Percentiles rank a stretch among this genome's conserved stretches.
These are phyloP conservation scores for Tragulus kanchil DNA, from an alignment of 2,113 vertebrate genomes.

Conservation along the genomic window DNA sequence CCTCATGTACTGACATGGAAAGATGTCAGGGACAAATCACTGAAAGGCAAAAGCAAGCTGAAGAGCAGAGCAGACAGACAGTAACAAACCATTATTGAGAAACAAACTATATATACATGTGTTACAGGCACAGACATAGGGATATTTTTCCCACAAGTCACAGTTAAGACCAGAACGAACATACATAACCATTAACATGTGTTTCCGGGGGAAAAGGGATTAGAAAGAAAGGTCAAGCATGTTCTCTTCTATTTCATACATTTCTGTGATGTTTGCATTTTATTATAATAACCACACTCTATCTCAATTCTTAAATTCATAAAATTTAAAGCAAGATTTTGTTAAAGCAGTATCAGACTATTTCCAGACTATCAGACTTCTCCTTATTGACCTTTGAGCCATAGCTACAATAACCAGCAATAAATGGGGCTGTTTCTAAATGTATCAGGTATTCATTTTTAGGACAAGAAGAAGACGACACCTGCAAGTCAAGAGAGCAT, in stretches of 20 bases:
- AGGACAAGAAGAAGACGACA: neutral
- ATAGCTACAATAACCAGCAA: neutral
- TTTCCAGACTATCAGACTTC: slow-evolving; percentile 28
- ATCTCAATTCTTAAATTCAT: slow-evolving; percentile 31
- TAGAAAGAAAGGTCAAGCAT: neutral
- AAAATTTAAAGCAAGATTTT: slow-evolving; percentile 50
- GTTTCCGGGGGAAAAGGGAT: neutral
- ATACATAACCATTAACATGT: neutral
- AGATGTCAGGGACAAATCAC: neutral
- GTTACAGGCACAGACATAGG: neutral
- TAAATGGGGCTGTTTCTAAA: slow-evolving; percentile 37
- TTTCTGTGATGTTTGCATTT: neutral
- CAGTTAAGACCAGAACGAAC: neutral
- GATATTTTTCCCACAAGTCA: neutral
- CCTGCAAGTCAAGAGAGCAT: neutral
- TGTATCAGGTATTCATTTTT: neutral
- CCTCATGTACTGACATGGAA: neutral
- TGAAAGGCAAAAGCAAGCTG: neutral
- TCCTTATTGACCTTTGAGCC: slow-evolving; percentile 2
- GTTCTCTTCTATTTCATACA: neutral
- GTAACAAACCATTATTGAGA: neutral
- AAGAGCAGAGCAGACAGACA: neutral
- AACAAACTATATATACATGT: neutral
- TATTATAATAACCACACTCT: slow-evolving; percentile 18
- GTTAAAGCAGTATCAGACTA: slow-evolving; percentile 35